Conservation (phyloP, 1,140 invertebrate genomes). For the Drosophila triauraria region DNA sequence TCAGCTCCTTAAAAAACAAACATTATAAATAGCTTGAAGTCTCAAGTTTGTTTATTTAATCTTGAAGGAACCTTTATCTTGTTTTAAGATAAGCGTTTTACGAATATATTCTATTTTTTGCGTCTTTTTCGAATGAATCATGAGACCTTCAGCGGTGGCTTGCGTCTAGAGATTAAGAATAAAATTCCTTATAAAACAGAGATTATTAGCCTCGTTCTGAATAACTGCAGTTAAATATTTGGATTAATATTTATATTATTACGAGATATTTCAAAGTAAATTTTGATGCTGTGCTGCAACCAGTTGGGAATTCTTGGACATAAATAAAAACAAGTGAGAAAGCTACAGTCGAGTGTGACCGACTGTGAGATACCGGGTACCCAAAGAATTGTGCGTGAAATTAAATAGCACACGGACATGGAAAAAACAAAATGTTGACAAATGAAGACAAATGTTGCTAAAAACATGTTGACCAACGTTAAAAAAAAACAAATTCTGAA, state of each 20-base stretch:
- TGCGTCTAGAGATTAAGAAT: not conserved
- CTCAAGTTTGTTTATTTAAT: not conserved
- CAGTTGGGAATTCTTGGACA: not conserved
- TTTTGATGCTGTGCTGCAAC: not conserved
- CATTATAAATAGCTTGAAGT: not conserved
- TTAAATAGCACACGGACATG: too few species aligned
- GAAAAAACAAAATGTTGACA: too few species aligned
- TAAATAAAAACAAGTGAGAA: too few species aligned
- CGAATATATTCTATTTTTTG: not conserved
- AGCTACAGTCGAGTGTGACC: too few species aligned
- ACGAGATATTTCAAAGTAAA: not conserved
- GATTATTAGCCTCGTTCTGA: not conserved
- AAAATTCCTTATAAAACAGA: not conserved
- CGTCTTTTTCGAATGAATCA: not conserved
- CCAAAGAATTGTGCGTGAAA: too few species aligned
- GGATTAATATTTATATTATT: not conserved
- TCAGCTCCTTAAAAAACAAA: not conserved
- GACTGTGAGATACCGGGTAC: too few species aligned
- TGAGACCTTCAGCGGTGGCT: not conserved
- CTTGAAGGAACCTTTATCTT: not conserved
- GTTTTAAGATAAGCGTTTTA: slow-evolving; percentile 5
- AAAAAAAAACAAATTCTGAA: too few species aligned
- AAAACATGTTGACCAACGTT: too few species aligned
- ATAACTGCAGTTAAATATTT: not conserved
- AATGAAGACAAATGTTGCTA: too few species aligned